Base-by-base conservation (phyloP, 2,797 vertebrate species). In the Enteromius treurensis region DNA sequence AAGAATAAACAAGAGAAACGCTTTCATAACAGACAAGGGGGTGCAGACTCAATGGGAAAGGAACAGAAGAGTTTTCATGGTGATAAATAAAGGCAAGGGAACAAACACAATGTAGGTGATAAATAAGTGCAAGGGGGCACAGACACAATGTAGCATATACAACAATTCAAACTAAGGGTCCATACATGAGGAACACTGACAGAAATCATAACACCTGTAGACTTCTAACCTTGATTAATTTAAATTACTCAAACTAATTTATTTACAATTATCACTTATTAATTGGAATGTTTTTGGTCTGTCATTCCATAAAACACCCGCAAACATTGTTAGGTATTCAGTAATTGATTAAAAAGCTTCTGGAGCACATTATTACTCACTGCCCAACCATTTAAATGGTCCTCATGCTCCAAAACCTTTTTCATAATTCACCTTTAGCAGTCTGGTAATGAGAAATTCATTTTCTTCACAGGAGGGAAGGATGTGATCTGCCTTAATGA, bases 351-450 rank as follows among this genome's bases (percentile, higher is more conserved):
- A 80, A 55, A 69, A 71, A 70, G 14, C 67, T 47, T 69, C 65
- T 70, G 23, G 55, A 70, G 67, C 53, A 60, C 68, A 60, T 71
- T 26, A 71, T 71, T 80, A 80, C 67, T 80, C 40, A 47, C 23
- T 71, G 68, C 37, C 40, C 68, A 47, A 71, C 37, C 17, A 32
- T 80, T 71, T 71, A 71, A 71, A 80, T 71, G 79, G 53, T 80
- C 79, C 67, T 45, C 6, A 7, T 45, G 51, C 51, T 71, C 67
- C 79, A 19, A 60, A 80, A 58, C 53, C 53, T 60, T 60, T 37
- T 80, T 80, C 64, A 76, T 82, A 68, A 85, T 89, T 78, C 77
- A 86, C 67, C 58, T 82, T 77, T 51, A 55, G 45, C 26, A 74
- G 78, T 74, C 49, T 65, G 23, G 71, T 83, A 83, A 84, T 74